Percentiles rank a stretch among this genome's conserved stretches.
Evolutionary conservation across 2,888 invertebrate genomes (phyloP).

Genomic region (Agonopterix subpropinquella): DNA sequence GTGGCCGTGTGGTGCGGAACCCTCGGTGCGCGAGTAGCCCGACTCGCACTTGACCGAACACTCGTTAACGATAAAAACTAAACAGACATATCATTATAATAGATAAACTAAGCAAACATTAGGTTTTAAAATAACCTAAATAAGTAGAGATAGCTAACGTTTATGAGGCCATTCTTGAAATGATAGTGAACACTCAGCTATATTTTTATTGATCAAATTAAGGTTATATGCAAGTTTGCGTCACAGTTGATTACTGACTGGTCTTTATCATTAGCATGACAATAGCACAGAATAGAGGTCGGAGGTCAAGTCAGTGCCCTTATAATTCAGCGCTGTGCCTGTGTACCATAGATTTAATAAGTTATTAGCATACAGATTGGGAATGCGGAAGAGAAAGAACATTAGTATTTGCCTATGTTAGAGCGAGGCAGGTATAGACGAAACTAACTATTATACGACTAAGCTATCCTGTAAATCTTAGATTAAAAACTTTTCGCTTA

Average conservation of each 20-base stretch:
- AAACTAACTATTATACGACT: conserved; percentile 7
- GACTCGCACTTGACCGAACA: too few species aligned
- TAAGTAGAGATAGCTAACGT: neutral
- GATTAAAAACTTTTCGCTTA: too few species aligned
- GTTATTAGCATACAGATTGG: too few species aligned
- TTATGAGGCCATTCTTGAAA: neutral
- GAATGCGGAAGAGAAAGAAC: too few species aligned
- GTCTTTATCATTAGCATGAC: conserved; percentile 52
- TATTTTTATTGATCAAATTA: neutral
- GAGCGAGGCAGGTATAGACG: too few species aligned
- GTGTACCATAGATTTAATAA: too few species aligned
- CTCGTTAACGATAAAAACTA: neutral
- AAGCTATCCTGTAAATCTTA: neutral
- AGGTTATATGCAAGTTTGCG: conserved; percentile 18
- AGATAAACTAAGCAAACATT: neutral
- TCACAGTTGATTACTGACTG: conserved; percentile 42
- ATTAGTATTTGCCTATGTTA: too few species aligned
- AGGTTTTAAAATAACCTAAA: neutral
- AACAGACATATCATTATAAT: neutral
- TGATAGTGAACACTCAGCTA: too few species aligned
- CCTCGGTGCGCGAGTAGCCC: too few species aligned
- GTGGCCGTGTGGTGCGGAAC: too few species aligned
- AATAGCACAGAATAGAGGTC: conserved; percentile 55
- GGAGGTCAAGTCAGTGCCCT: conserved; percentile 57
- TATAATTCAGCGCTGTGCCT: conserved; percentile 38